Base-by-base conservation (phyloP, 1,140 invertebrate genomes). In the Halesus radiatus region DNA sequence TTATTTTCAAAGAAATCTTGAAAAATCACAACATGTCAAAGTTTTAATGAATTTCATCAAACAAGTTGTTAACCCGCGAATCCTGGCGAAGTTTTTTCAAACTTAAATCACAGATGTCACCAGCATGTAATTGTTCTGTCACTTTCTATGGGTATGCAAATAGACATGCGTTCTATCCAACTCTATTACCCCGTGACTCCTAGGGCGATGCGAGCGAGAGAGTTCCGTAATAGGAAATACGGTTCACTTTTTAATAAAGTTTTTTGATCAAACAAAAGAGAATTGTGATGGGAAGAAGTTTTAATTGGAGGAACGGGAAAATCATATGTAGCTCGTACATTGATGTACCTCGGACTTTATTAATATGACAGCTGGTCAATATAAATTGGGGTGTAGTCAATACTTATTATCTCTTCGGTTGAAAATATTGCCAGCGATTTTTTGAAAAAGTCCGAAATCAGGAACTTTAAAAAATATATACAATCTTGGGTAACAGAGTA, bases 51-150 rank as follows among this genome's bases (percentile, higher is more conserved):
- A 60, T 6, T 22, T 22, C 23, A 60, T 60, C 23, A 60, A 13
- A 7, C 18, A 60, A 60, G 56, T 60, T 60, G 56, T 60, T 22
- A 60, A 60, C 56, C 56, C 56, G 56, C 5, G 56, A 23, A 60
- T 7, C 0, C 37, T 13, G 10, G 62, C 16, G 16, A 66, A 56
- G 53, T 53, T 50, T 37, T 76, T 79, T 20, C 37, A 73, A 79
- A 81, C 76, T 81, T 81, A 79, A 81, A 81, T 81, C 80, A 79
- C 73, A 81, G 76, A 81, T 79, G 80, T 81, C 80, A 79, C 50
- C 23, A 60, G 76, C 80, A 81, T 81, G 50, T 74, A 74, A 79
- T 81, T 76, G 80, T 16, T 20, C 76, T 77, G 76, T 77, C 76
- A 66, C 37, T 62, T 72, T 7, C 68, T 72, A 50, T 52, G 18